Percentiles rank a stretch among this genome's conserved stretches.
phyloP scores from a whole-genome alignment of 2,113 vertebrate genomes.

The Sciurus niger region DNA sequence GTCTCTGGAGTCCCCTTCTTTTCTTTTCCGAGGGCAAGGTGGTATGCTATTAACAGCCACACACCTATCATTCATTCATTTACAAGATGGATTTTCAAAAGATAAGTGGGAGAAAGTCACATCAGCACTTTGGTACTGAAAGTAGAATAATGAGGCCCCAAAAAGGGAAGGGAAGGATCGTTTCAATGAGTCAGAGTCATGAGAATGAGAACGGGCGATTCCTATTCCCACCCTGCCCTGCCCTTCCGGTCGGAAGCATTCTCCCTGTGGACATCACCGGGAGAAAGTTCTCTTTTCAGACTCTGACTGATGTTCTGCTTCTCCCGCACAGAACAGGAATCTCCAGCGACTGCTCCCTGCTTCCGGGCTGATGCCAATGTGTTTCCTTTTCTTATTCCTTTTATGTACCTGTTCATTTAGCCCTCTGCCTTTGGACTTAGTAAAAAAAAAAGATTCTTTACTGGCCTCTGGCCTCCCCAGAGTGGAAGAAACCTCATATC shows the following conservation, averaged over 20 bases:
- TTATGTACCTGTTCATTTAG: not conserved
- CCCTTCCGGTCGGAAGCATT: fast-evolving
- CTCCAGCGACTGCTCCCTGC: too few relatives aligned
- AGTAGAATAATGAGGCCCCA: not conserved
- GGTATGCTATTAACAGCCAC: too few relatives aligned
- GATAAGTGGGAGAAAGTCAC: not conserved
- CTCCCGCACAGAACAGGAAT: fast-evolving
- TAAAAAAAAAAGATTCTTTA: not conserved
- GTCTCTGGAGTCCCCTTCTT: not conserved
- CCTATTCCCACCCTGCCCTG: not conserved
- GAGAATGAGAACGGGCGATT: not conserved
- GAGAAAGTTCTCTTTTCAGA: not conserved
- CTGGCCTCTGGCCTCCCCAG: not conserved
- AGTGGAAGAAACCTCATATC: not conserved
- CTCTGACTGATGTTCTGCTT: not conserved
- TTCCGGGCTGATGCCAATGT: not conserved
- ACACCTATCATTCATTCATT: not conserved
- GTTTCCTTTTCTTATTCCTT: not conserved
- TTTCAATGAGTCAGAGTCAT: constrained; percentile 61
- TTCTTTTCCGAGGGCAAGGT: not conserved
- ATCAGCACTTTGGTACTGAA: not conserved
- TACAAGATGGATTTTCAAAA: constrained; percentile 24
- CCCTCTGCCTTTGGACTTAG: not conserved
- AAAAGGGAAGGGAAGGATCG: constrained; percentile 2
- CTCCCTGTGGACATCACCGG: fast-evolving